Evolutionary conservation across 2,888 invertebrate species (phyloP), one percentile per base, ranked within the genome.

Genomic region (Drosophila subquinaria): DNA sequence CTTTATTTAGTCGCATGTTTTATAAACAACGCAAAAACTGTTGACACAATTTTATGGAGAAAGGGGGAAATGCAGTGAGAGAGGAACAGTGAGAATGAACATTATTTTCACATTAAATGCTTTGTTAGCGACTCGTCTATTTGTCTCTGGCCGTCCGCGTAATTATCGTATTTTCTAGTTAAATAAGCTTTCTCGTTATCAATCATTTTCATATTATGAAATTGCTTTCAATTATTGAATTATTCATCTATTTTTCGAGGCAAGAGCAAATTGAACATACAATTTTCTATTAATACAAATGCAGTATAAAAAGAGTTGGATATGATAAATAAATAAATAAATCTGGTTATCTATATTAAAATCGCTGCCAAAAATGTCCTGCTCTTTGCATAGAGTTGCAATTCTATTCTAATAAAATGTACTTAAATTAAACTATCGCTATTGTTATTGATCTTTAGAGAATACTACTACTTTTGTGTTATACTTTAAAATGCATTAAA

Each of bases 1-100:
- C 43, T 62, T 56, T 69, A 66, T 73, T 66, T 50, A 69, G 59
- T 52, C 62, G 55, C 38, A 53, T 77, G 56, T 64, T 67, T 64
- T 45, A 65, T 51, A 74, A 75, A 73, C 45, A 70, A 55, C 10
- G 38, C 20, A 43, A 35, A 62, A 51, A 55, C 42, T 66, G 71
- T 75, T 60, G 36, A 51, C 40, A 57, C 59, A n/a, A 11, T 35
- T 38, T 27, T 1, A 5, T 3, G 15, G 13, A 17, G 6, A 8
- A 4, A 17, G 45, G 11, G 17, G 30, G 8, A 27, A 27, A 27
- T 27, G 5, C 9, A 4, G 6, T 20, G 20, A 4, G 33, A 23
- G 33, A 3, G 42, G 10, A n/a, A n/a, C n/a, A n/a, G n/a, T n/a
- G n/a, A n/a, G n/a, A 8, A 3, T 35, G 35, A 23, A 20, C 42